Base-by-base conservation (phyloP, 1,140 invertebrate genomes). In the Drosophila cardini region DNA sequence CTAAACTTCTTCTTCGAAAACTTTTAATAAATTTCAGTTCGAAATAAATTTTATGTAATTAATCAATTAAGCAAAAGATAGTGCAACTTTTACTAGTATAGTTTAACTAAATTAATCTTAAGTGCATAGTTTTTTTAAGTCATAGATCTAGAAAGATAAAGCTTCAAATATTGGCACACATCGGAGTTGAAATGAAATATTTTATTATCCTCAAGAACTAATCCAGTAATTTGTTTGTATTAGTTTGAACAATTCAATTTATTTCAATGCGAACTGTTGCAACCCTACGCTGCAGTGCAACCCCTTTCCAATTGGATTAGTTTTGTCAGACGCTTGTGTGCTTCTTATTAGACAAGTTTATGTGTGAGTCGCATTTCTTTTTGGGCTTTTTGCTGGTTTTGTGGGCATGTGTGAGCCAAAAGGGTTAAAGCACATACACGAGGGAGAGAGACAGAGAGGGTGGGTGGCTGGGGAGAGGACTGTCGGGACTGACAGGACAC, bases 331-430 rank as follows among this genome's bases (percentile, higher is more conserved):
- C 15, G 36, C n/a, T n/a, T 43, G 50, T 72, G 68, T 32, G 48
- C 10, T 73, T 80, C 81, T 84, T 84, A 84, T 85, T 84, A 80
- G 81, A 84, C 73, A 84, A 84, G 76, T 80, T 83, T 79, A 83
- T 84, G 80, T 83, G 57, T 36, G 70, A 34, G 52, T 75, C 50
- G 80, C 70, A 81, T 64, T 86, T 85, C 57, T 60, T 73, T 26
- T 67, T 55, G 45, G 73, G n/a, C n/a, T 69, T 67, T 75, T 78
- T 77, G 72, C 76, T 76, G 70, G 45, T 60, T 55, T 50, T 61
- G 15, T 7, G 38, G 18, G 26, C 63, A 26, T 64, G 55, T 76
- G 64, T 70, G 65, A 61, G 52, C 36, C 18, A 72, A 80, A 77
- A 79, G 80, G 76, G 71, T 80, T 76, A 63, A 57, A 58, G 42